phyloP scores from a whole-genome alignment of 2,113 vertebrate species.

The Tamias sibiricus region DNA sequence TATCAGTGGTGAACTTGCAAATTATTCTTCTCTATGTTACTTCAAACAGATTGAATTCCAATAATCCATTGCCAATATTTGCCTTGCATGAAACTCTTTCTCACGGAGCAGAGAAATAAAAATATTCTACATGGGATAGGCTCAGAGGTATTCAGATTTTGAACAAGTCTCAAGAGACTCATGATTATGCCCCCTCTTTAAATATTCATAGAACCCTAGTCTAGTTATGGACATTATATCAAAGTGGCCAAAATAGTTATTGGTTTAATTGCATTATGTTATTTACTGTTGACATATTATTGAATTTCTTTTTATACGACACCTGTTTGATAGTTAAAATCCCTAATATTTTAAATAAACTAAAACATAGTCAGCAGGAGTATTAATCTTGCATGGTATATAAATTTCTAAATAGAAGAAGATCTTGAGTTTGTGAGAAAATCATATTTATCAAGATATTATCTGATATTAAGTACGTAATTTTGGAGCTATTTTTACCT shows the following conservation, averaged over 20 bases:
- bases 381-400: conserved; percentile 27
- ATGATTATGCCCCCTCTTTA: background rate
- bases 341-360: conserved; percentile 34
- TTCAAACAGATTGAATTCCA: conserved; percentile 62
- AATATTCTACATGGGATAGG: background rate
- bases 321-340: conserved; percentile 45
- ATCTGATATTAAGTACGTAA: conserved; percentile 3
- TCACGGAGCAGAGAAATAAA: conserved; percentile 12
- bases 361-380: conserved; percentile 6
- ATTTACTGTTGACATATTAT: background rate
- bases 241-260: conserved; percentile 30
- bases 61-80: conserved; percentile 51
- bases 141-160: background rate
- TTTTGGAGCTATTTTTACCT: conserved; percentile 9
- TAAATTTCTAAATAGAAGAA: background rate
- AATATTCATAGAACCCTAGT: conserved; percentile 10
- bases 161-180: background rate
- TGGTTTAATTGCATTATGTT: background rate
- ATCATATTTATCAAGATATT: conserved; percentile 1
- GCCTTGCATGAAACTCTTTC: background rate
- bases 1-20: background rate
- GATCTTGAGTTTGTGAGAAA: conserved; percentile 4
- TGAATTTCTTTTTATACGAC: conserved; percentile 25
- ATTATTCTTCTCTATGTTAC: background rate
- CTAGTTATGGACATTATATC: conserved; percentile 6